Evolutionary conservation across 23 tunicate species (phyloP).

Genomic region (Styela clava): DNA sequence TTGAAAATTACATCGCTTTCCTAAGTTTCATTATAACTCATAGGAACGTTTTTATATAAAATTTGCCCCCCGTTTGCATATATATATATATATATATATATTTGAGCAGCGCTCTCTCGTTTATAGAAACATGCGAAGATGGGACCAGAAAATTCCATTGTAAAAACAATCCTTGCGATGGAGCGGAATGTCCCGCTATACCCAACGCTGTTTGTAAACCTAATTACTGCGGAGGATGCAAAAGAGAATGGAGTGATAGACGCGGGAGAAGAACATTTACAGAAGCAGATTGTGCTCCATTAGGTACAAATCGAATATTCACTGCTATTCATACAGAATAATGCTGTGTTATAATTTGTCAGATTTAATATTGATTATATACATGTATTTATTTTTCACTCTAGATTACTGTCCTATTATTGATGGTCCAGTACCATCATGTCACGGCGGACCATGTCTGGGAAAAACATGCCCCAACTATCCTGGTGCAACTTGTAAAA

Average conservation of each 20-base stretch:
- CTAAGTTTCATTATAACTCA: no score
- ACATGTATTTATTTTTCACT: not conserved
- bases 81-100: no score
- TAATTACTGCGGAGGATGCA: conserved; percentile 39
- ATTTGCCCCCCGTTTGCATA: no score
- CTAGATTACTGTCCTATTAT: conserved; percentile 1
- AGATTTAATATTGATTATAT: no score
- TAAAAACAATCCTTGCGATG: conserved; percentile 15
- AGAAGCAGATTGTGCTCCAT: not conserved
- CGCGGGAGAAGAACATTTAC: not conserved
- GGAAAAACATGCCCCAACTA: conserved; percentile 24
- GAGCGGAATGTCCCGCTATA: conserved; percentile 12
- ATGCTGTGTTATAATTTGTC: no score
- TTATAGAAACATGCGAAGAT: conserved; percentile 2
- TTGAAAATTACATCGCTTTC: no score
- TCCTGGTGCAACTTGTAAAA: conserved; percentile 10
- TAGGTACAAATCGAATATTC: conserved; percentile 6
- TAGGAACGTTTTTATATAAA: no score
- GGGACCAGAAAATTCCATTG: conserved; percentile 7
- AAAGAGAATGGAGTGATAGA: not conserved
- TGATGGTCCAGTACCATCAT: conserved; percentile 5
- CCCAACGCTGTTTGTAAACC: conserved; percentile 20
- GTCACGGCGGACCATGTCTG: conserved; percentile 1
- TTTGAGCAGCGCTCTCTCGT: no score
- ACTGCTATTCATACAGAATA: no score